Percentiles rank a stretch among this genome's conserved stretches.
These are phyloP conservation scores for Gouania willdenowi DNA, from an alignment of 2,797 vertebrate genomes.

Conservation along the genomic window DNA sequence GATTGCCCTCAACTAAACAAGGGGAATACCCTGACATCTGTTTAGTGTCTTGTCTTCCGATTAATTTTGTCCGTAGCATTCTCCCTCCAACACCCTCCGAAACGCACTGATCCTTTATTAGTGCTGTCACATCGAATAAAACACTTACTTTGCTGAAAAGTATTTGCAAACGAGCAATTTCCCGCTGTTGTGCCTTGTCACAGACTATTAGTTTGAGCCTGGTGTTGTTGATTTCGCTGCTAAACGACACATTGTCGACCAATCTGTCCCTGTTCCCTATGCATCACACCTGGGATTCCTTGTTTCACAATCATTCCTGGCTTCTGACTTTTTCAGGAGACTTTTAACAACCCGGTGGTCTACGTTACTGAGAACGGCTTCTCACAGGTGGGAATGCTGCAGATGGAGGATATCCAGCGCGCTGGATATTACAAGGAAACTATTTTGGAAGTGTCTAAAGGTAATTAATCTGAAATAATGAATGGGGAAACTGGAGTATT, in stretches of 20 bases:
- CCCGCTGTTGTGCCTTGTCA: conserved; percentile 67
- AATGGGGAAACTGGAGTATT: no score
- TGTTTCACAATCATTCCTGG: conserved; percentile 63
- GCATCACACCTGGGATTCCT: conserved; percentile 65
- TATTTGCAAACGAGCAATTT: conserved; percentile 71
- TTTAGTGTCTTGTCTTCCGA: conserved; percentile 55
- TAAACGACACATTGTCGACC: conserved; percentile 53
- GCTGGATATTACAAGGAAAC: conserved; percentile 79
- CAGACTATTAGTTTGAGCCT: conserved; percentile 67
- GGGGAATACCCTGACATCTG: conserved; percentile 54
- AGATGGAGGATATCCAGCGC: conserved; percentile 74
- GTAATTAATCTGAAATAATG: conserved; percentile 40
- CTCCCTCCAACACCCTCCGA: conserved; percentile 57
- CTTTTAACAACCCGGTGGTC: conserved; percentile 80
- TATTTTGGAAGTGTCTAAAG: conserved; percentile 82
- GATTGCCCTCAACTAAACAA: conserved; percentile 42
- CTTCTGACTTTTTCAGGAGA: conserved; percentile 75
- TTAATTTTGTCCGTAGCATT: conserved; percentile 58
- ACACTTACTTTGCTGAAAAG: conserved; percentile 61
- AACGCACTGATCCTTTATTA: conserved; percentile 68
- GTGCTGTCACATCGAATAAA: conserved; percentile 68
- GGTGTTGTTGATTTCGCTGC: conserved; percentile 49
- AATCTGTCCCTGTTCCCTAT: conserved; percentile 55
- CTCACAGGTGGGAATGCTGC: conserved; percentile 75
- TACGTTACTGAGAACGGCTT: conserved; percentile 90